Percentiles rank a stretch among this genome's conserved stretches.
phyloP scores from a whole-genome alignment of 53 echinoderm and acorn worm species.

The Zoroaster sp. region DNA sequence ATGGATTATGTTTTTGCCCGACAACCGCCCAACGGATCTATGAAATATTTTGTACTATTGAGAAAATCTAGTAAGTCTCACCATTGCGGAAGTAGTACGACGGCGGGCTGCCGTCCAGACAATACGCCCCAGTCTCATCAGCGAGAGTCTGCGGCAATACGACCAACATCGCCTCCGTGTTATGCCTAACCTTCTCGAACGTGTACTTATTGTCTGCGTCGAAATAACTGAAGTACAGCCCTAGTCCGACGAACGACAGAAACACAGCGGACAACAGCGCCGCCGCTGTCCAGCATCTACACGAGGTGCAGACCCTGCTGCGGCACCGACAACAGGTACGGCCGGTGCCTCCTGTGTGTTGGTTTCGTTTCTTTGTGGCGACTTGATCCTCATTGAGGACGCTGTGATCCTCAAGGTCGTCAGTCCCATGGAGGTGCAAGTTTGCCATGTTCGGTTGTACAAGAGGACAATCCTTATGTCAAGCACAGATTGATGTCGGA shows the following conservation, averaged over 20 bases:
- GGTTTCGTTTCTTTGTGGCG: not conserved
- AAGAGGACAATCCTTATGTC: not conserved
- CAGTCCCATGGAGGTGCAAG: slow-evolving; percentile 28
- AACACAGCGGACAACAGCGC: slow-evolving; percentile 10
- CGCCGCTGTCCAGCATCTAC: not conserved
- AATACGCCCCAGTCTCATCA: slow-evolving; percentile 64
- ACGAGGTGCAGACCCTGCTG: not conserved
- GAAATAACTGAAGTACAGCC: slow-evolving; percentile 21
- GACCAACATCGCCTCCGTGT: slow-evolving; percentile 3
- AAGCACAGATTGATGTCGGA: not conserved
- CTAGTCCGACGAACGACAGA: slow-evolving; percentile 2
- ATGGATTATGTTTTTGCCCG: too few relatives aligned
- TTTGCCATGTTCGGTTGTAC: not conserved
- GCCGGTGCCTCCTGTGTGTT: not conserved
- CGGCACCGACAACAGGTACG: not conserved
- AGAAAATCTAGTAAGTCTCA: too few relatives aligned
- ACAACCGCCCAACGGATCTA: too few relatives aligned
- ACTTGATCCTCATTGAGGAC: slow-evolving; percentile 42
- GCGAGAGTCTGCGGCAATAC: slow-evolving; percentile 57
- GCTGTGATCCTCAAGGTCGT: slow-evolving; percentile 23
- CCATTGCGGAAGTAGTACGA: slow-evolving; percentile 82
- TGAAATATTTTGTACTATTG: too few relatives aligned
- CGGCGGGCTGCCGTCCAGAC: slow-evolving; percentile 81
- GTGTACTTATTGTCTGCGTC: too few relatives aligned
- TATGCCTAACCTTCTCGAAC: not conserved